A percentile compares a stretch with the other conserved stretches of the same genome.
phyloP scores from a whole-genome alignment of 2,113 vertebrate species.

The Crotalus viridis region DNA sequence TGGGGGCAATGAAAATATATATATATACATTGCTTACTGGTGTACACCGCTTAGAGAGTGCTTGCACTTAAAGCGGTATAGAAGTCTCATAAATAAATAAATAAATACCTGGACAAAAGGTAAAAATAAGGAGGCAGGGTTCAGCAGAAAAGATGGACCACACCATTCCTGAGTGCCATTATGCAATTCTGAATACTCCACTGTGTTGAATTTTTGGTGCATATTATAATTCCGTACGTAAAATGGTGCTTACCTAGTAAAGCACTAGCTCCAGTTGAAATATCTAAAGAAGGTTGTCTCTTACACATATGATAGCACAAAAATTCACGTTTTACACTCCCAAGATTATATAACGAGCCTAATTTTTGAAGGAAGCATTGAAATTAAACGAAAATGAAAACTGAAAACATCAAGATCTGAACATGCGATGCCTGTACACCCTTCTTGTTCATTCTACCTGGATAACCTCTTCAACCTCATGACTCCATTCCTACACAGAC shows the following conservation, averaged over 20 bases:
- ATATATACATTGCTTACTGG: no score
- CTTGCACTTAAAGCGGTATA: no score
- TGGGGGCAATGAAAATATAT: no score
- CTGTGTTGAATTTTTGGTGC: background rate
- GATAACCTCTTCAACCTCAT: background rate
- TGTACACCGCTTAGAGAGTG: no score
- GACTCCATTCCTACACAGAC: background rate
- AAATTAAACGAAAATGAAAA: background rate
- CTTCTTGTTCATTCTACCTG: background rate
- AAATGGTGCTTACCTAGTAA: background rate
- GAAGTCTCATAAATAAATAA: no score
- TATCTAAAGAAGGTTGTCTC: background rate
- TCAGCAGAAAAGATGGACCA: background rate
- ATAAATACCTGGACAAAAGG: background rate
- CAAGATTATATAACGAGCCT: background rate
- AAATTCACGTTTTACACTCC: background rate
- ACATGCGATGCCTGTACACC: background rate
- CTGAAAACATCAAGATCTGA: background rate
- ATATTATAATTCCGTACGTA: background rate
- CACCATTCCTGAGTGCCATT: background rate
- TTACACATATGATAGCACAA: background rate
- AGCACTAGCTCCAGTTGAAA: background rate
- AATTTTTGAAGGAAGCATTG: background rate
- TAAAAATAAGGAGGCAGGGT: background rate
- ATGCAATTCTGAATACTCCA: background rate